A percentile compares a stretch with the other conserved stretches of the same genome.
Evolutionary conservation across 2,797 vertebrate species (phyloP).

Genomic region (Cossypha caffra): DNA sequence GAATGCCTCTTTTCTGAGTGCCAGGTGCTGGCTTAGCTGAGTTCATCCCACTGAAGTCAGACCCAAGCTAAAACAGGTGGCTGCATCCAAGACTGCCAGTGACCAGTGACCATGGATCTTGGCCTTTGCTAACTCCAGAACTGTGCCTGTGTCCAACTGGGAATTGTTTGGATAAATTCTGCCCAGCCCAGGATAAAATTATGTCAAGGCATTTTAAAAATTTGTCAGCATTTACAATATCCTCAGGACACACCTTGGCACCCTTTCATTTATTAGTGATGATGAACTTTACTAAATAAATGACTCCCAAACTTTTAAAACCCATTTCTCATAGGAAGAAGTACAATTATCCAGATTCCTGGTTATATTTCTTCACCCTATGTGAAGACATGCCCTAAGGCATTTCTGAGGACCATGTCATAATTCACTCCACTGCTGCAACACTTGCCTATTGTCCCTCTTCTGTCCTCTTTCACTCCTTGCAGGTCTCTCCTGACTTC

Average conservation of each 20-base stretch:
- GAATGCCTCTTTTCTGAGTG: background rate
- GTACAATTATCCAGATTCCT: background rate
- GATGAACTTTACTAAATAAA: background rate
- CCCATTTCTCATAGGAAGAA: background rate
- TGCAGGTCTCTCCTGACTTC: background rate
- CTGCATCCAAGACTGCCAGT: background rate
- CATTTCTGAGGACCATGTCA: background rate
- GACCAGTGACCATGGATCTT: background rate
- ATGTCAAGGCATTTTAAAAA: background rate
- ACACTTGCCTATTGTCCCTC: background rate
- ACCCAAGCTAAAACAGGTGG: background rate
- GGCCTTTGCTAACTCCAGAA: background rate
- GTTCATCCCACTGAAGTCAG: background rate
- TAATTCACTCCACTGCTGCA: background rate
- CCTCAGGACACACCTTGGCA: background rate
- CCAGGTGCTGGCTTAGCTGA: background rate
- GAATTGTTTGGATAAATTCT: background rate
- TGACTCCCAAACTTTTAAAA: background rate
- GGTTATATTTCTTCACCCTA: background rate
- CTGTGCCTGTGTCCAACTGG: background rate
- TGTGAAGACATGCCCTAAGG: background rate
- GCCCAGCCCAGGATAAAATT: background rate
- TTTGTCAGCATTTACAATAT: background rate
- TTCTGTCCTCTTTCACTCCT: background rate
- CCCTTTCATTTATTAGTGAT: background rate